These are phyloP conservation scores for Periophthalmus modestus DNA, from an alignment of 2,113 vertebrate species.

Conservation along the genomic window DNA sequence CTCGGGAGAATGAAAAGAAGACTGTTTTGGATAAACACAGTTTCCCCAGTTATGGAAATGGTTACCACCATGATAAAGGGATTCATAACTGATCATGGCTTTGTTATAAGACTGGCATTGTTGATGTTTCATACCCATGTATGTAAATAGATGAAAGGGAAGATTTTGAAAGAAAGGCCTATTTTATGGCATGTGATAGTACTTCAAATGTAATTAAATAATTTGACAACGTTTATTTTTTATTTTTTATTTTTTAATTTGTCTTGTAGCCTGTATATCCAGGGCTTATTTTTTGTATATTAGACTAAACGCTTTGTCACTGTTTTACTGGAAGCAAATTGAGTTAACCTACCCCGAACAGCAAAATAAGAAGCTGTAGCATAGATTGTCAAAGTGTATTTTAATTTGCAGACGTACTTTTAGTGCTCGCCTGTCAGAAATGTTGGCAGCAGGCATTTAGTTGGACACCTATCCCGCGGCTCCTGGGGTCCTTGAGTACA, in stretches of 20 bases:
- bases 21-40: conserved; percentile 62
- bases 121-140: conserved; percentile 7
- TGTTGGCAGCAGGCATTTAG: conserved; percentile 52
- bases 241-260: neutral
- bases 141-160: neutral
- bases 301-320: no score
- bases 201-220: conserved; percentile 21
- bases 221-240: neutral
- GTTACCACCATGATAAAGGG: conserved; percentile 60
- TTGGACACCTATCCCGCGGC: conserved; percentile 40
- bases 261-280: neutral
- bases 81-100: conserved; percentile 44
- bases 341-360: no score
- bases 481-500: conserved; percentile 71
- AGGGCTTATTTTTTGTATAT: no score
- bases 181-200: conserved; percentile 11
- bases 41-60: conserved; percentile 58
- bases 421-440: neutral
- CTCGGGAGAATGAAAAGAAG: conserved; percentile 59
- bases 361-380: no score
- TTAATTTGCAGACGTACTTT: accelerated
- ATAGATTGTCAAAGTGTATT: neutral
- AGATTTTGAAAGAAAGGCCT: neutral
- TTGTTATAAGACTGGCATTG: neutral
- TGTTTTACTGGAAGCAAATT: neutral